A percentile compares a stretch with the other conserved stretches of the same genome.
Conservation (phyloP, 2,113 vertebrate species). For the Actenoides lindsayi region DNA sequence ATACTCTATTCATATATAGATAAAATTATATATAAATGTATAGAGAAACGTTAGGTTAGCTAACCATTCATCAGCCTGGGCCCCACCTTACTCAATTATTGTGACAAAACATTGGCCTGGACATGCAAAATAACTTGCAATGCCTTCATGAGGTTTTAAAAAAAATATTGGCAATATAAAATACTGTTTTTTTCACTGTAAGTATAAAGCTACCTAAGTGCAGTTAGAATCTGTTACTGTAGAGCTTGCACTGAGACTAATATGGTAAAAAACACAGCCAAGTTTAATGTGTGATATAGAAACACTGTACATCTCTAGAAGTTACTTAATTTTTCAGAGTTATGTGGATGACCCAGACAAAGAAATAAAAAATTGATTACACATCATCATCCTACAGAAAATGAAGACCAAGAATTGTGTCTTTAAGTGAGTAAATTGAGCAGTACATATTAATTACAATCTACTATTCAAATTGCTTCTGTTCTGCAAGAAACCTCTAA, state of each 20-base stretch:
- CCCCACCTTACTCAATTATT: neutral
- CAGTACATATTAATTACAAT: neutral
- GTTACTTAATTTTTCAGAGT: neutral
- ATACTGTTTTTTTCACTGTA: neutral
- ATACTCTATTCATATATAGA: neutral
- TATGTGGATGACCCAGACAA: neutral
- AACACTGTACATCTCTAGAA: neutral
- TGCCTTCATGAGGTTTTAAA: neutral
- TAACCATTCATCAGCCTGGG: neutral
- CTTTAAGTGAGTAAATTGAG: neutral
- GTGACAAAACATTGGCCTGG: neutral
- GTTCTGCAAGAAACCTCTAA: neutral
- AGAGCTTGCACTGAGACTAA: neutral
- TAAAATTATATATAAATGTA: neutral
- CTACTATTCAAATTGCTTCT: neutral
- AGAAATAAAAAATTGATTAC: neutral
- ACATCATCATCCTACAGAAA: neutral
- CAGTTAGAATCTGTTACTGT: neutral
- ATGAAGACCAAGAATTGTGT: neutral
- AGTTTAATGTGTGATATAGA: neutral
- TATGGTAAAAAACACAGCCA: neutral
- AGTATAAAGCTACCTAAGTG: neutral
- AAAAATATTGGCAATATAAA: neutral
- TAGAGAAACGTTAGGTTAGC: neutral
- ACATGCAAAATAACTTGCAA: neutral